Conservation (phyloP, 1,140 invertebrate genomes). For the Ectropis grisescens region DNA sequence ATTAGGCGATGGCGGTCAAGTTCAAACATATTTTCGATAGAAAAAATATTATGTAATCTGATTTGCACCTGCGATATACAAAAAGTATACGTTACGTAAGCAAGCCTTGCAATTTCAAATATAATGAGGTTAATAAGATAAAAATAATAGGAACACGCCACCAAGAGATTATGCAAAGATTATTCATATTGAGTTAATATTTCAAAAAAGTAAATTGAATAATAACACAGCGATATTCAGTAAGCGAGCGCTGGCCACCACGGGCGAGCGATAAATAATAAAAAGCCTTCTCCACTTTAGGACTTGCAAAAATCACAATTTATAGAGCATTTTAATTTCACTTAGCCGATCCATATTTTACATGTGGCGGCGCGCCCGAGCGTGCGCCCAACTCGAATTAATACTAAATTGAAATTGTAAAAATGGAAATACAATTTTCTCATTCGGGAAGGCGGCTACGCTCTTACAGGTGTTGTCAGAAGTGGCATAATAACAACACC, state of each 20-base stretch:
- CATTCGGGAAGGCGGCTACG: conserved; percentile 31
- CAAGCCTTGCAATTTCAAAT: no score
- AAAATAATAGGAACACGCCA: no score
- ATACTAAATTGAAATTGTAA: conserved; percentile 71
- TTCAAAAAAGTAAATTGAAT: conserved; percentile 59
- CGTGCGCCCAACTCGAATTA: conserved; percentile 59
- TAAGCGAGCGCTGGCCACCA: conserved; percentile 50
- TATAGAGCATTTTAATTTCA: conserved; percentile 70
- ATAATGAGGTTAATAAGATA: no score
- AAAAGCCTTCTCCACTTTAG: conserved; percentile 68
- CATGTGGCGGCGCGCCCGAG: conserved; percentile 60
- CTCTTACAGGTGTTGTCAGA: conserved; percentile 47
- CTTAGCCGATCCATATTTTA: conserved; percentile 70
- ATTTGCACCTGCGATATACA: no score
- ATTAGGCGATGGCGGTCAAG: no score
- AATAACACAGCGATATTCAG: conserved; percentile 59
- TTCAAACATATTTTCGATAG: no score
- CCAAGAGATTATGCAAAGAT: conserved; percentile 12
- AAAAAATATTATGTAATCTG: no score
- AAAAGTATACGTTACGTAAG: background rate
- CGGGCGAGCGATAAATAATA: conserved; percentile 63
- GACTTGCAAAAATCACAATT: conserved; percentile 70
- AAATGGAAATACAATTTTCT: conserved; percentile 70
- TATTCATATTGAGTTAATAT: conserved; percentile 27
- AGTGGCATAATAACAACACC: conserved; percentile 51